Conservation (phyloP, 2,113 vertebrate species). For the Caracal caracal region DNA sequence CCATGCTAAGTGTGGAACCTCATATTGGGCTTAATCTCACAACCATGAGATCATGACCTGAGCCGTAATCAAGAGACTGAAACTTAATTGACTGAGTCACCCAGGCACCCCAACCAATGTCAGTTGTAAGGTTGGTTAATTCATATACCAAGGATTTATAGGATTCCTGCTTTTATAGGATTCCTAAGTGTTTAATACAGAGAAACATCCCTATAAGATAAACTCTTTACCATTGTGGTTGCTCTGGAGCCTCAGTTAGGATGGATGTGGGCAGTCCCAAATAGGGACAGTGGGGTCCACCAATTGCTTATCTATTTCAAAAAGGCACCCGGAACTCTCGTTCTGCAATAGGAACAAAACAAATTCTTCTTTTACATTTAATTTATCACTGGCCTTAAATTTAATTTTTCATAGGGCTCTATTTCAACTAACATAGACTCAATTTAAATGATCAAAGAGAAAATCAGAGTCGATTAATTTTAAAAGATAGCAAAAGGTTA, state of each 20-base stretch:
- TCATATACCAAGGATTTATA: not conserved
- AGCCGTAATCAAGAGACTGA: not conserved
- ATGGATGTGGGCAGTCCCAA: not conserved
- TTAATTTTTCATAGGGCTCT: not conserved
- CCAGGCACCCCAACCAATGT: not conserved
- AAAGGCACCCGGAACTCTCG: not conserved
- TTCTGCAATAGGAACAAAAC: slow-evolving; percentile 5
- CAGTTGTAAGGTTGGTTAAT: not conserved
- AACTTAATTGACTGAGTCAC: not conserved
- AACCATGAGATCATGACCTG: not conserved
- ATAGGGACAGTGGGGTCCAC: not conserved
- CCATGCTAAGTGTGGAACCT: not conserved
- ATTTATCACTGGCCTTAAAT: not conserved
- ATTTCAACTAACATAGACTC: not conserved
- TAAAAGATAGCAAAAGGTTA: not conserved
- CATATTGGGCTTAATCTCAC: not conserved
- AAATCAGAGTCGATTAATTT: slow-evolving; percentile 37
- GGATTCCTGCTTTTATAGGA: not conserved
- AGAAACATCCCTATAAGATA: not conserved
- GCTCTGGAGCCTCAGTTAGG: not conserved
- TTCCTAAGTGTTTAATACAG: not conserved
- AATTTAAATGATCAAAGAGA: slow-evolving; percentile 2
- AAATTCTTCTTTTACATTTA: not conserved
- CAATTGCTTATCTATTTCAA: not conserved
- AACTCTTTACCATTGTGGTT: not conserved